These are phyloP conservation scores for Taphrorychus bicolor DNA, from an alignment of 2,888 invertebrate species.

Conservation along the genomic window DNA sequence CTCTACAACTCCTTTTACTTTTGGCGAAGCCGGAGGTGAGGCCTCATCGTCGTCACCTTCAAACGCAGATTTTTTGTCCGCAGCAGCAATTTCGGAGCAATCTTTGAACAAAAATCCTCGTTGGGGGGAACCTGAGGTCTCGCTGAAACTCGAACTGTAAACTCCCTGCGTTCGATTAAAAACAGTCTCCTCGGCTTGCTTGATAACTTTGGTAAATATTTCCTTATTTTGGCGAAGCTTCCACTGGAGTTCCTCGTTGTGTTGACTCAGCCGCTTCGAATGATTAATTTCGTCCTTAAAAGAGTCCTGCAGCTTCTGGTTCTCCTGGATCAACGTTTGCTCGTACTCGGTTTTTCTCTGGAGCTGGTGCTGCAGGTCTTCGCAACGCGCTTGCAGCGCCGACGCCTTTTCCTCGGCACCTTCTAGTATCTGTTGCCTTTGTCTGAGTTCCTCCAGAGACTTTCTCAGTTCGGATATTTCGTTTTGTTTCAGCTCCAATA, in stretches of 20 bases:
- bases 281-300: constrained; percentile 80
- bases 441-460: constrained; percentile 72
- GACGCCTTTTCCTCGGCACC: constrained; percentile 77
- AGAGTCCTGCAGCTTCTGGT: constrained; percentile 75
- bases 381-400: constrained; percentile 80
- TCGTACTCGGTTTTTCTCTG: constrained; percentile 75
- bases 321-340: constrained; percentile 73
- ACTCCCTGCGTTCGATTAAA: constrained; percentile 50
- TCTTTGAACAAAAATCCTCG: constrained; percentile 54
- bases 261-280: constrained; percentile 77
- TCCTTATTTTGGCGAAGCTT: constrained; percentile 84
- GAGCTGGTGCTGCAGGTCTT: constrained; percentile 81
- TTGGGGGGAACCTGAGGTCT: constrained; percentile 48
- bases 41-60: constrained; percentile 55
- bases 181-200: constrained; percentile 51
- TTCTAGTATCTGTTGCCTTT: constrained; percentile 78
- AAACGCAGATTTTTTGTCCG: constrained; percentile 41
- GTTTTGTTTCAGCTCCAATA: constrained; percentile 86
- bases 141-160: constrained; percentile 54
- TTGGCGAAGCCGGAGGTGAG: constrained; percentile 73
- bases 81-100: constrained; percentile 38
- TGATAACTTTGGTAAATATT: constrained; percentile 63
- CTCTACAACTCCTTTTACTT: constrained; percentile 83
- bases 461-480: constrained; percentile 82
- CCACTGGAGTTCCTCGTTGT: constrained; percentile 90